These are phyloP conservation scores for Carposina sasakii DNA, from an alignment of 1,140 invertebrate genomes.

Conservation along the genomic window DNA sequence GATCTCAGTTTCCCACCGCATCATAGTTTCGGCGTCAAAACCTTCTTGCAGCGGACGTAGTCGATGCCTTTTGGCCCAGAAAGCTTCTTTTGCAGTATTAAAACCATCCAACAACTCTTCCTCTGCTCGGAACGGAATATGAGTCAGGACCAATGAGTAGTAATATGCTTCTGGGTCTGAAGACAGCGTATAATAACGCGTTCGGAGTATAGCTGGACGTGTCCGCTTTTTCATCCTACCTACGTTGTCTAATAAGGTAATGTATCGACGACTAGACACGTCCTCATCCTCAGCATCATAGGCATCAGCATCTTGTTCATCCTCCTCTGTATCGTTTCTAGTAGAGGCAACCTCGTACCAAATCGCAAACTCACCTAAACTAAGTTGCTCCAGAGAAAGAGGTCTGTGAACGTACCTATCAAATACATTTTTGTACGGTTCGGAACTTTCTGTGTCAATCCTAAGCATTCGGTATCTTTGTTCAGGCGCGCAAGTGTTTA, in stretches of 20 bases:
- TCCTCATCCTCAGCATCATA: not conserved
- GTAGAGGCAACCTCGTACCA: not conserved
- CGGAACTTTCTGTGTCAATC: not conserved
- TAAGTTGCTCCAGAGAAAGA: not conserved
- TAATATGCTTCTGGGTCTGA: not conserved
- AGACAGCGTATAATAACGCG: conserved; percentile 1
- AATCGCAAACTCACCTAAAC: not conserved
- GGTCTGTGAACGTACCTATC: conserved; percentile 7
- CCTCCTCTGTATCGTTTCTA: not conserved
- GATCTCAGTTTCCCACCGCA: conserved; percentile 18
- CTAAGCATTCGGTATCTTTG: conserved; percentile 7
- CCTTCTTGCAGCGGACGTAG: conserved; percentile 31
- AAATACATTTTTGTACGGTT: conserved; percentile 7
- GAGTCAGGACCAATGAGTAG: not conserved
- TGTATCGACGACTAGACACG: not conserved
- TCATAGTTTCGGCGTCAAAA: conserved; percentile 30
- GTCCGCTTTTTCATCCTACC: not conserved
- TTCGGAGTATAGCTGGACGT: not conserved
- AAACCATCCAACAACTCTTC: conserved; percentile 24
- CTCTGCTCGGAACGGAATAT: not conserved
- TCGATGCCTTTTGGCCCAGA: conserved; percentile 28
- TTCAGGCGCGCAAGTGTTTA: conserved; percentile 5
- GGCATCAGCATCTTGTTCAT: not conserved
- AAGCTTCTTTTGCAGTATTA: conserved; percentile 37
- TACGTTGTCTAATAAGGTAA: not conserved